Percentiles rank a stretch among this genome's conserved stretches.
Conservation (phyloP, 2,113 vertebrate genomes). For the Anguilla japonica region DNA sequence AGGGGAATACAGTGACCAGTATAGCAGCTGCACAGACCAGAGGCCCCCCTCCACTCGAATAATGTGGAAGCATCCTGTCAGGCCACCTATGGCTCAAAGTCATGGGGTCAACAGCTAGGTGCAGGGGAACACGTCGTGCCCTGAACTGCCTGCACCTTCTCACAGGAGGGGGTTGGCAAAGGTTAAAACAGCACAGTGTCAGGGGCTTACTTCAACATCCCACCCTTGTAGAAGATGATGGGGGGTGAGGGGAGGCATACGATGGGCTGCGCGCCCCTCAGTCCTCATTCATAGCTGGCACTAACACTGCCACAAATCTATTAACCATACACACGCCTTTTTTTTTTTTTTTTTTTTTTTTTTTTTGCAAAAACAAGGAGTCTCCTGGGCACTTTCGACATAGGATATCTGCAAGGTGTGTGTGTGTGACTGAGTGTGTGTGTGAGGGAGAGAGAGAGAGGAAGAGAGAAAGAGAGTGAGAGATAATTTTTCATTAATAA, state of each 20-base stretch:
- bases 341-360: background rate
- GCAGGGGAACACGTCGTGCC: conserved; percentile 85
- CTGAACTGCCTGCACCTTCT: conserved; percentile 91
- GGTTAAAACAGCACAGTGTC: conserved; percentile 85
- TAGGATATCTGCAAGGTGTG: background rate
- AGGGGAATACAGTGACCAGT: conserved; percentile 76
- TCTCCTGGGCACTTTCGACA: conserved; percentile 1
- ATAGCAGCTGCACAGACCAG: conserved; percentile 77
- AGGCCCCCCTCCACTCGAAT: conserved; percentile 75
- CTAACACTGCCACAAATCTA: conserved; percentile 21
- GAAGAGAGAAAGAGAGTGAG: too few species aligned
- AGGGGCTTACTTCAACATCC: conserved; percentile 57
- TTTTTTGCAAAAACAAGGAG: conserved; percentile 13
- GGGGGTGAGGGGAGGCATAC: background rate
- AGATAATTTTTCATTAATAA: background rate
- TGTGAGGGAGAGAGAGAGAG: background rate
- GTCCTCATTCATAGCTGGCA: background rate
- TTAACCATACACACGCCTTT: background rate
- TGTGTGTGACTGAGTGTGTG: background rate
- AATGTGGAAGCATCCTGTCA: conserved; percentile 84
- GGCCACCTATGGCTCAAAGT: conserved; percentile 82
- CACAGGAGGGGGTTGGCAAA: conserved; percentile 87
- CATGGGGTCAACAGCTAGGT: conserved; percentile 87
- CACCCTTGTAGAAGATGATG: conserved; percentile 51
- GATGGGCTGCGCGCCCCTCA: background rate